phyloP scores from a whole-genome alignment of 2,888 invertebrate species.

The Punctoribates punctum region DNA sequence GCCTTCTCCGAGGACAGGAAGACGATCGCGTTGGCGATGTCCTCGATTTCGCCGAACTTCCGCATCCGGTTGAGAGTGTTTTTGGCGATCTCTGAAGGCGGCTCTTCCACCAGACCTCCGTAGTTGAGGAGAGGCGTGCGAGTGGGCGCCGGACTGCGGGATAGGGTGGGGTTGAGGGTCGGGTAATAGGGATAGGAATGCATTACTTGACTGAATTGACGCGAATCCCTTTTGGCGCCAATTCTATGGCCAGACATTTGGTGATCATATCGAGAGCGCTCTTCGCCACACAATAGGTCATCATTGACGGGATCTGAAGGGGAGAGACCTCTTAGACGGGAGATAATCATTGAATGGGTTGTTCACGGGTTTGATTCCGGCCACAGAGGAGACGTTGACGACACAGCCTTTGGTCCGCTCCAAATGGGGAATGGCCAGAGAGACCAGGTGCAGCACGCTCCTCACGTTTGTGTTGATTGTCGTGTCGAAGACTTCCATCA shows the following conservation, averaged over 20 bases:
- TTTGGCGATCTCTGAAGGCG: not conserved
- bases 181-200: not conserved
- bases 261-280: slow-evolving; percentile 32
- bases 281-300: slow-evolving; percentile 25
- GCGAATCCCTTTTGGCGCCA: slow-evolving; percentile 32
- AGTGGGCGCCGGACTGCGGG: not conserved
- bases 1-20: slow-evolving; percentile 26
- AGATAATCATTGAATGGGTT: not conserved
- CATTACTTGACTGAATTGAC: slow-evolving; percentile 20
- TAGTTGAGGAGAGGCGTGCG: not conserved
- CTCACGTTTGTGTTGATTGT: not conserved
- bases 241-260: slow-evolving; percentile 30
- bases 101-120: not conserved
- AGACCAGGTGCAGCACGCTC: not conserved
- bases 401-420: slow-evolving; percentile 10
- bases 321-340: no score
- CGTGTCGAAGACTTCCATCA: not conserved
- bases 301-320: not conserved
- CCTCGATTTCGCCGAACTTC: not conserved
- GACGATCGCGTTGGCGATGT: not conserved
- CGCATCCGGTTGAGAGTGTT: not conserved
- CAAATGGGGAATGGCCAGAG: slow-evolving; percentile 31
- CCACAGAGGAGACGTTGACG: slow-evolving; percentile 16
- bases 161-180: not conserved
- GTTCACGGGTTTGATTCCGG: not conserved